Base-by-base conservation (phyloP, 1,140 invertebrate genomes). In the Leptinotarsa undecemlineata region DNA sequence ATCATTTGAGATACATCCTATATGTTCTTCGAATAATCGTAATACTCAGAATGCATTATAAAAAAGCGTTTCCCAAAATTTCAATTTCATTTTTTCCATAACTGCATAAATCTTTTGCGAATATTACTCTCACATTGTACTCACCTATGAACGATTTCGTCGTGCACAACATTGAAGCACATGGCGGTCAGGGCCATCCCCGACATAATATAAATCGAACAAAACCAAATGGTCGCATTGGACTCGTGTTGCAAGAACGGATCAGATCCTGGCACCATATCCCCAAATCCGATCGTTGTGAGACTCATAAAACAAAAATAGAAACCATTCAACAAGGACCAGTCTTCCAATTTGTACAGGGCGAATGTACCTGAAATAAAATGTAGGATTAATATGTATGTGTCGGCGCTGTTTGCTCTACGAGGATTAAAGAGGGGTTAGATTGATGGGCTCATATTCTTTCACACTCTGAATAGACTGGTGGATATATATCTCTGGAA, bases 121-220 rank as follows among this genome's bases (percentile, higher is more conserved):
- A 42, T 42, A 11, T 42, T 42, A 42, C 33, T 42, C 8, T 11
- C 8, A 42, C 33, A 42, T 0, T 42, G 33, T 42, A 42, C 48
- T 62, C 67, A 79, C 74, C 92, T 89, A 85, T 94, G 92, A 15
- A 94, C 91, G 67, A 94, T 93, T 84, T 98, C 96, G 83, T 98
- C 96, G 86, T 99, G 96, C 71, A 99, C 92, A 48, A 99, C 92
- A 84, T 98, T 98, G 87, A 98, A 98, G 80, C 96, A 98, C 96
- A 98, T 98, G 48, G 81, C 81, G 23, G 80, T 82, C 48, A 99
- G 86, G 0, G 97, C 95, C 89, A 99, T 93, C 2, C 97, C 98
- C 42, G 95, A 93, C 85, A 99, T 93, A 73, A 99, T 94, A 86
- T 99, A 99, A 77, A 98, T 90, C 61, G 96, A 96, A 85, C 95